Evolutionary conservation across 53 echinoderm and acorn worm species (phyloP).

Genomic region (Hippasteria phrygiana): DNA sequence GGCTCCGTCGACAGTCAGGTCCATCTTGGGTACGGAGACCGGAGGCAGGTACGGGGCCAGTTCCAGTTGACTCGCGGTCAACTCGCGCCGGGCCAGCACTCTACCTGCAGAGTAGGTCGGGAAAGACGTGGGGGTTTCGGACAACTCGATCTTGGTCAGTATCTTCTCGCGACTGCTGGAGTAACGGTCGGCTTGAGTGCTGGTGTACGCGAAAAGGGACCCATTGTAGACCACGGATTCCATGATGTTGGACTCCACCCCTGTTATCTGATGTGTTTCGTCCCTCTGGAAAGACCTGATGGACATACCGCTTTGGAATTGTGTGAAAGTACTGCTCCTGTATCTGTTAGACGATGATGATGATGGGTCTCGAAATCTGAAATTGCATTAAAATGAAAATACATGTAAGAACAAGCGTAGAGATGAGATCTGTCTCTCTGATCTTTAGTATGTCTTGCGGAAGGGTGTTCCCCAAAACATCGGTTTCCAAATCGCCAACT

Average conservation of each 20-base stretch:
- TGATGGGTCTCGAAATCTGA: background rate
- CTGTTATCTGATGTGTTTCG: background rate
- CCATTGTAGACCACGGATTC: conserved; percentile 33
- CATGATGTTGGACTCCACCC: background rate
- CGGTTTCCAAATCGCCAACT: too few species aligned
- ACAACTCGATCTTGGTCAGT: background rate
- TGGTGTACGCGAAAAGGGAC: conserved; percentile 26
- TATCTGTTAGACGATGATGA: background rate
- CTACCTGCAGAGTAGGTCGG: background rate
- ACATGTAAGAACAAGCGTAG: too few species aligned
- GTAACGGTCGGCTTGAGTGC: too few species aligned
- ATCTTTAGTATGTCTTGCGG: too few species aligned
- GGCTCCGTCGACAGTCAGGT: conserved; percentile 40
- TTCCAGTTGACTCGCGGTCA: background rate
- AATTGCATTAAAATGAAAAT: background rate
- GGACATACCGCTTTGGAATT: background rate
- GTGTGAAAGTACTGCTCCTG: background rate
- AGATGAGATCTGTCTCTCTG: too few species aligned
- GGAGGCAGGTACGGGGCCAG: conserved; percentile 1
- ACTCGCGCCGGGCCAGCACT: background rate
- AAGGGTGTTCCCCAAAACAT: too few species aligned
- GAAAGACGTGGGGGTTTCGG: background rate
- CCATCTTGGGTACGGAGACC: conserved; percentile 14
- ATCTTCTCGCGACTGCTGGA: background rate
- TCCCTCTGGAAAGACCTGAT: conserved; percentile 6